Conservation (phyloP, 2,113 vertebrate species). For the Conger conger region DNA sequence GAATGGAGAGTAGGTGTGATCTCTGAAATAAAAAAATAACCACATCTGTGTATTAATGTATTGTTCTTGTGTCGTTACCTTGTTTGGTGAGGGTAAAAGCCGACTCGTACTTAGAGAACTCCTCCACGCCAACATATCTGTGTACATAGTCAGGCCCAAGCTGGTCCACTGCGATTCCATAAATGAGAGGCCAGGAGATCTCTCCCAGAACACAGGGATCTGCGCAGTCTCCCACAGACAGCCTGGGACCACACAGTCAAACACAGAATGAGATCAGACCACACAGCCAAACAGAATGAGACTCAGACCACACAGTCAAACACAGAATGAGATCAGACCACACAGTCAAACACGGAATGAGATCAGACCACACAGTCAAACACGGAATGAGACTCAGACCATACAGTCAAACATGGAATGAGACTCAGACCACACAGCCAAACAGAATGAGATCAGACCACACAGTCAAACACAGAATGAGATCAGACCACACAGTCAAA, state of each 20-base stretch:
- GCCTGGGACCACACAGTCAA: constrained; percentile 34
- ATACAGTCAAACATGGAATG: background rate
- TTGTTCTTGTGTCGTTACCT: constrained; percentile 43
- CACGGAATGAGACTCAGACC: background rate
- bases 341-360: background rate
- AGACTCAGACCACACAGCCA: background rate
- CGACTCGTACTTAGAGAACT: constrained; percentile 56
- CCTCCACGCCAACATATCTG: constrained; percentile 62
- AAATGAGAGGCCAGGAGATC: constrained; percentile 60
- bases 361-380: background rate
- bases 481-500: too few relatives aligned
- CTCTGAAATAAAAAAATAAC: background rate
- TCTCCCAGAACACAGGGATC: constrained; percentile 55
- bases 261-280: constrained; percentile 7
- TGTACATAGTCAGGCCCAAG: constrained; percentile 60
- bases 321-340: background rate
- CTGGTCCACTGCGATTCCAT: constrained; percentile 58
- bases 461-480: too few relatives aligned
- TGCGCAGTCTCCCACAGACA: constrained; percentile 63
- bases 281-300: background rate
- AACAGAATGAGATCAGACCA: background rate
- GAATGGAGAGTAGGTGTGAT: background rate
- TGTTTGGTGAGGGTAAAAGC: constrained; percentile 58
- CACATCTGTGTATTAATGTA: background rate
- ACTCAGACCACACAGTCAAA: background rate